Base-by-base conservation (phyloP, 2,113 vertebrate species). In the Halcyon senegalensis region DNA sequence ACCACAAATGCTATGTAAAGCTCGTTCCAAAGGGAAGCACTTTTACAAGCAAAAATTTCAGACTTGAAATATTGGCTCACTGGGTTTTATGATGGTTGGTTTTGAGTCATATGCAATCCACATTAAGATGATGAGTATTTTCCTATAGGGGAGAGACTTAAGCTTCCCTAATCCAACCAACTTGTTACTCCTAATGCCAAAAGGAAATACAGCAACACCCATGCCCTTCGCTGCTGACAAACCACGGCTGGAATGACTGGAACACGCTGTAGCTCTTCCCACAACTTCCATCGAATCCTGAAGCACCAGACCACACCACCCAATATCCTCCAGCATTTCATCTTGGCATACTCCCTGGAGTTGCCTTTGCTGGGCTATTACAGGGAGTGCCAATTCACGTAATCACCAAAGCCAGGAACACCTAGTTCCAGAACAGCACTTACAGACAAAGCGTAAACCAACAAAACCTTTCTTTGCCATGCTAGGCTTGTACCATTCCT, bases 91-190 rank as follows among this genome's bases (percentile, higher is more conserved):
- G 89, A 92, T 94, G 77, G 95, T 43, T 96, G 87, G 56, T 59
- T 96, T 96, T 97, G 91, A 96, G 86, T 96, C 96, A 96, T 87
- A 92, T 53, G 56, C 89, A 96, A 89, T 64, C 62, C 87, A 85
- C 74, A 89, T 75, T 85, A 96, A 59, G 70, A 91, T 94, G 94
- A 96, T 95, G 78, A 96, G 58, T 95, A 93, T 92, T 95, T 97
- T 97, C 96, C 96, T 96, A 95, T 55, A 96, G 80, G n/a, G 80
- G 88, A 94, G 95, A 95, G 92, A 96, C 95, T 94, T 85, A 79
- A 90, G 44, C 69, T 96, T 93, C 62, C 87, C 70, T 95, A 95
- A 92, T 85, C 67, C 91, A 91, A 92, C 70, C 73, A 84, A 92
- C 84, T 96, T 87, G 92, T 92, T 94, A 79, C 44, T 91, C 87